Evolutionary conservation across 2,888 invertebrate genomes (phyloP), one percentile per base, ranked within the genome.

Genomic region (Calliopum simillimum): DNA sequence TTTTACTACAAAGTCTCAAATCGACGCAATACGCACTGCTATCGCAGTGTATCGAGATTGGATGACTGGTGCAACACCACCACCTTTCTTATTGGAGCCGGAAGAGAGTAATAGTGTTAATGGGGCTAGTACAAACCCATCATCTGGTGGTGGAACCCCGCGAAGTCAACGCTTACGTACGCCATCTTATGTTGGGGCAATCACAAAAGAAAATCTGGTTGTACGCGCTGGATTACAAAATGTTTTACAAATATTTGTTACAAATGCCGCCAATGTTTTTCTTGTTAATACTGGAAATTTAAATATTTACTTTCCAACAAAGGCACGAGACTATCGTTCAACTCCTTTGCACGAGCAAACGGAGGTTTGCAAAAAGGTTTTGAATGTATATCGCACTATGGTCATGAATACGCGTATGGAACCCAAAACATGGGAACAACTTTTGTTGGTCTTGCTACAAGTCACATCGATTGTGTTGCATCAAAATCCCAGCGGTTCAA

Each of bases 381-480:
- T 98, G 70, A 98, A 97, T 85, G 97, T 98, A 78, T 98, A 98
- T 88, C 89, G 98, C 76, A 96, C 95, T 82, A 96, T 98, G 91
- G 98, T 98, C 46, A 98, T 98, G 97, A 96, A 97, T 82, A 94
- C 96, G 1, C 91, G 93, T 77, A 94, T 98, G 93, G 96, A 97
- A 82, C 93, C 93, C 75, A 90, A 90, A 80, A 97, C 98, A 14
- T 98, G 98, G 98, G 96, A 97, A 83, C 96, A 96, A 85, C 87
- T 97, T 72, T 84, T 97, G 69, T 83, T 94, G 75, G 96, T 98
- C 58, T 87, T 98, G 76, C 87, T 98, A 67, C 96, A 96, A 88
- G 94, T 98, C 73, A 98, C 98, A 3, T 95, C 96, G 0, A 89
- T 95, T 71, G 95, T 97, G 62, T 87, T 98, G 65, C 92, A 92